These are phyloP conservation scores for Metaphire vulgaris DNA, from an alignment of 1,140 invertebrate genomes.

Conservation along the genomic window DNA sequence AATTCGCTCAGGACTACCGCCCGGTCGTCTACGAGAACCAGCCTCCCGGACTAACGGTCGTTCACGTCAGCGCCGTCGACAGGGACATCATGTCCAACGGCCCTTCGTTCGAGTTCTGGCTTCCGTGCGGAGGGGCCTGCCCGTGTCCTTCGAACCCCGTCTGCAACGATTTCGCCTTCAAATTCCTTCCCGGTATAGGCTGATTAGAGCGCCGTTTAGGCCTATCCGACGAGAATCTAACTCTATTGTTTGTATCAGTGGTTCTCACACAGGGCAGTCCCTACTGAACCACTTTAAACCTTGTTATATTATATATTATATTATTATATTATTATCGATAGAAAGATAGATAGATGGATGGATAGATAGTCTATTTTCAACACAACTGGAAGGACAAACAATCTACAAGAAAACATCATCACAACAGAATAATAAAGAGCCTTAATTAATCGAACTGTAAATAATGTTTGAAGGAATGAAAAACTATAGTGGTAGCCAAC, in stretches of 20 bases:
- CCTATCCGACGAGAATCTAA: background rate
- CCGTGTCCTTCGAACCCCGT: slow-evolving; percentile 13
- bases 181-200: slow-evolving; percentile 26
- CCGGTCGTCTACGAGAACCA: slow-evolving; percentile 16
- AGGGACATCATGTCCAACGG: slow-evolving; percentile 61
- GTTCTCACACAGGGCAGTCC: background rate
- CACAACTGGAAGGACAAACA: too few relatives aligned
- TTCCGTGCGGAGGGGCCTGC: slow-evolving; percentile 48
- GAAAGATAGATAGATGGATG: background rate
- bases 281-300: background rate
- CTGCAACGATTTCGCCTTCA: slow-evolving; percentile 39
- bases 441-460: too few relatives aligned
- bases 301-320: background rate
- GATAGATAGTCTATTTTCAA: background rate
- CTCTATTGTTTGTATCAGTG: background rate
- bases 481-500: too few relatives aligned
- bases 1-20: slow-evolving; percentile 55
- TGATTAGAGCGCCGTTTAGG: background rate
- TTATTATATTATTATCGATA: slow-evolving; percentile 4
- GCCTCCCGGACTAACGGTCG: background rate
- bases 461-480: too few relatives aligned
- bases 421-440: too few relatives aligned
- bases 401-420: too few relatives aligned
- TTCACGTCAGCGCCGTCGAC: slow-evolving; percentile 55
- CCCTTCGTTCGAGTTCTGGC: slow-evolving; percentile 84